These are phyloP conservation scores for Eristalinus aeneus DNA, from an alignment of 2,888 invertebrate genomes.

Conservation along the genomic window DNA sequence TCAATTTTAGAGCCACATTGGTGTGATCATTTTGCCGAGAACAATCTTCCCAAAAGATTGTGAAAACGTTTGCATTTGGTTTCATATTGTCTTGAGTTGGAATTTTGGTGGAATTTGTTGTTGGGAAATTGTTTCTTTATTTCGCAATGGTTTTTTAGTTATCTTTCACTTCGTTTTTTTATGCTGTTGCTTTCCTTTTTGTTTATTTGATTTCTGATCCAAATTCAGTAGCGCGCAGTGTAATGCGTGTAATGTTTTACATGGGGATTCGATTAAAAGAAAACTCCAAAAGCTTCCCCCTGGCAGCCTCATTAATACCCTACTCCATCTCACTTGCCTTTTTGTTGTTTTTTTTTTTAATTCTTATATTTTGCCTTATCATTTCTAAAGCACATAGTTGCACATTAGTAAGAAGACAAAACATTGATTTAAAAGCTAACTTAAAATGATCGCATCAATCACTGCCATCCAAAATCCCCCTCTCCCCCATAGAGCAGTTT, in stretches of 20 bases:
- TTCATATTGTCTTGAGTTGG: conserved; percentile 2
- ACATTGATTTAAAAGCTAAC: conserved; percentile 41
- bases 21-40: conserved; percentile 63
- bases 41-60: conserved; percentile 24
- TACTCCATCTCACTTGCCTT: neutral
- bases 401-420: neutral
- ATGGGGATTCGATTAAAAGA: no score
- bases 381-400: neutral
- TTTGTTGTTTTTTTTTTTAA: neutral
- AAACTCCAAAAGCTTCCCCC: no score
- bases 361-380: neutral
- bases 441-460: conserved; percentile 66
- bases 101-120: neutral
- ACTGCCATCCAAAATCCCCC: conserved; percentile 16
- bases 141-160: conserved; percentile 2
- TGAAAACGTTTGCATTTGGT: neutral
- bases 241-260: no score
- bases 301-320: neutral
- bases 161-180: neutral
- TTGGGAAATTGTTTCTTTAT: conserved; percentile 27
- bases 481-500: conserved; percentile 45
- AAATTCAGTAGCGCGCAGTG: neutral
- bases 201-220: neutral
- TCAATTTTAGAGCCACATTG: conserved; percentile 60
- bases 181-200: neutral